phyloP scores from a whole-genome alignment of 2,797 vertebrate genomes.

The Gobio occitaniae region DNA sequence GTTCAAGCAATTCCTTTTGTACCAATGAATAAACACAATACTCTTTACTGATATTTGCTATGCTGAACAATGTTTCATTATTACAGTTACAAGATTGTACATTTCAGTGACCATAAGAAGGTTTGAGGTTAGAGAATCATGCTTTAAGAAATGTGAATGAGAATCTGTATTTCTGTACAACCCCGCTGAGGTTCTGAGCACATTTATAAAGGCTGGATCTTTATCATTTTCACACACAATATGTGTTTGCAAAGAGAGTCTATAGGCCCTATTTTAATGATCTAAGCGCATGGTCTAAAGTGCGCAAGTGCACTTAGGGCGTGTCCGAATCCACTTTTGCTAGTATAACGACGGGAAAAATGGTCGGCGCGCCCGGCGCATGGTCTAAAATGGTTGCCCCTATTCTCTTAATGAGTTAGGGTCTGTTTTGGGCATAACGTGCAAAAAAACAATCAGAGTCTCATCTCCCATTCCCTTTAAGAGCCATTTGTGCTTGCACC shows the following conservation, averaged over 20 bases:
- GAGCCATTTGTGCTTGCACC: too few species aligned
- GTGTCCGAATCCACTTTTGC: too few species aligned
- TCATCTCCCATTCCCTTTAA: too few species aligned
- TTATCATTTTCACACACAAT: neutral
- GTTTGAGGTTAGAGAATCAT: neutral
- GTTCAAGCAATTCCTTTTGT: neutral
- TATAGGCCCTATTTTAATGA: too few species aligned
- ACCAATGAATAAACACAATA: neutral
- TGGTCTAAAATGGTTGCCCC: too few species aligned
- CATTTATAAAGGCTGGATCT: neutral
- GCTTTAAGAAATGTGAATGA: neutral
- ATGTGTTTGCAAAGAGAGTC: neutral
- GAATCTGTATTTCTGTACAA: neutral
- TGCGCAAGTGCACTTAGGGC: too few species aligned
- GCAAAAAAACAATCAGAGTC: too few species aligned
- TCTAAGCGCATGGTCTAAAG: too few species aligned
- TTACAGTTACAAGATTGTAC: constrained; percentile 2
- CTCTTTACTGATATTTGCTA: neutral
- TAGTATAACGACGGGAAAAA: too few species aligned
- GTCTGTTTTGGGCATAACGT: too few species aligned
- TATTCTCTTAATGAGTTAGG: too few species aligned
- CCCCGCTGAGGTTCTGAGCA: neutral
- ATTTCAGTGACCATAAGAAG: neutral
- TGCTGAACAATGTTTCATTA: neutral
- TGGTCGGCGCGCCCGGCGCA: too few species aligned